Conservation (phyloP, 2,888 invertebrate species). For the Hydraecia micacea region DNA sequence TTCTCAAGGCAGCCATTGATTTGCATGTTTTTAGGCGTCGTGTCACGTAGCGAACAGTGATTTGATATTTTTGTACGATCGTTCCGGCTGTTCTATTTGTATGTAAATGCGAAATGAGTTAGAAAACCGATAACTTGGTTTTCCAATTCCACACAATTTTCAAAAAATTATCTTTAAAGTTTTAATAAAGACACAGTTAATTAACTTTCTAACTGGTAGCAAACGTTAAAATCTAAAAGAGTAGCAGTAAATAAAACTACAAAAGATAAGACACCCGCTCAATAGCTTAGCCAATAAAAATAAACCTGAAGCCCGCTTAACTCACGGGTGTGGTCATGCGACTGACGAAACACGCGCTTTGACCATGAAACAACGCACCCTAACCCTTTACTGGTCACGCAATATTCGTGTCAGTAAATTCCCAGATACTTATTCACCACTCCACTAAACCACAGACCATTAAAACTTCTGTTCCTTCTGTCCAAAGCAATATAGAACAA, state of each 20-base stretch:
- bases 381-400: conserved; percentile 69
- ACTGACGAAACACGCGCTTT: conserved; percentile 54
- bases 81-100: conserved; percentile 59
- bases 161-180: not conserved
- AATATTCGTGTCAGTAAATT: conserved; percentile 62
- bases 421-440: conserved; percentile 58
- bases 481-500: conserved; percentile 34
- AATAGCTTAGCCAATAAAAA: conserved; percentile 48
- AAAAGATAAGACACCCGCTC: conserved; percentile 46
- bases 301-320: conserved; percentile 42
- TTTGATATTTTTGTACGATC: conserved; percentile 62
- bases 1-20: conserved; percentile 51
- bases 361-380: conserved; percentile 74
- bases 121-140: not conserved
- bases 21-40: conserved; percentile 57
- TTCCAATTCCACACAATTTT: not conserved
- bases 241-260: conserved; percentile 36
- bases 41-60: conserved; percentile 64
- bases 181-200: conserved; percentile 5
- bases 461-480: conserved; percentile 40
- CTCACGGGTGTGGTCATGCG: conserved; percentile 63
- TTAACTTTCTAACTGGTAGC: conserved; percentile 26
- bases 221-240: conserved; percentile 50
- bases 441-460: conserved; percentile 35
- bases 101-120: conserved; percentile 51